Evolutionary conservation across 2,797 vertebrate genomes (phyloP).

Genomic region (Neostethus bicornis): DNA sequence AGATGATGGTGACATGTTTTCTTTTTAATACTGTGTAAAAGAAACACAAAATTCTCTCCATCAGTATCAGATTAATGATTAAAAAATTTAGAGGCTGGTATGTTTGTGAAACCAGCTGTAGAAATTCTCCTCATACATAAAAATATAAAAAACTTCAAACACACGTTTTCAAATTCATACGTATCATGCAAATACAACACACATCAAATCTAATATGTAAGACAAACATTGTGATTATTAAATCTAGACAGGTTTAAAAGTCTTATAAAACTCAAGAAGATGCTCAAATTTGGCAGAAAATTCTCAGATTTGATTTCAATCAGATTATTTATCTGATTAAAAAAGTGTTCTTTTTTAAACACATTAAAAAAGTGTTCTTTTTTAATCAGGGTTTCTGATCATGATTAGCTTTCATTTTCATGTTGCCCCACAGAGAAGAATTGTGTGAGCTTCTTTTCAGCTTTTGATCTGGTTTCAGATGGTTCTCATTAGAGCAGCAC

Average conservation of each 20-base stretch:
- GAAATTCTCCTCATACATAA: conserved; percentile 31
- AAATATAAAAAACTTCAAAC: conserved; percentile 11
- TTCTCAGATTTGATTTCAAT: conserved; percentile 1
- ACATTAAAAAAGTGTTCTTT: too few relatives aligned
- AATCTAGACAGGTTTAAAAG: neutral
- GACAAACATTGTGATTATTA: neutral
- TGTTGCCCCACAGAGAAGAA: conserved; percentile 21
- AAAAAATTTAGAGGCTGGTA: conserved; percentile 30
- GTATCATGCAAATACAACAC: neutral
- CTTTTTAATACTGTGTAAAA: neutral
- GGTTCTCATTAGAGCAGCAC: conserved; percentile 51
- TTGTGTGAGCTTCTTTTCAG: conserved; percentile 9
- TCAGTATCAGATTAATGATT: conserved; percentile 12
- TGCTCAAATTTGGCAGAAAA: neutral
- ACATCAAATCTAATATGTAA: neutral
- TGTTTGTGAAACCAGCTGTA: conserved; percentile 18
- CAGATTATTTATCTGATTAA: conserved; percentile 2
- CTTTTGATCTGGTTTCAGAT: conserved; percentile 50
- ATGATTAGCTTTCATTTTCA: conserved; percentile 4
- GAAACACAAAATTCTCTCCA: conserved; percentile 15
- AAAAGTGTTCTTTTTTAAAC: too few relatives aligned
- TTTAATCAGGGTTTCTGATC: conserved; percentile 10
- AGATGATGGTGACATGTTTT: neutral
- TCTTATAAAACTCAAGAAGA: neutral
- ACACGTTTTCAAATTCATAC: conserved; percentile 21